Evolutionary conservation across 2,113 vertebrate species (phyloP).

Genomic region (Stercorarius parasiticus): DNA sequence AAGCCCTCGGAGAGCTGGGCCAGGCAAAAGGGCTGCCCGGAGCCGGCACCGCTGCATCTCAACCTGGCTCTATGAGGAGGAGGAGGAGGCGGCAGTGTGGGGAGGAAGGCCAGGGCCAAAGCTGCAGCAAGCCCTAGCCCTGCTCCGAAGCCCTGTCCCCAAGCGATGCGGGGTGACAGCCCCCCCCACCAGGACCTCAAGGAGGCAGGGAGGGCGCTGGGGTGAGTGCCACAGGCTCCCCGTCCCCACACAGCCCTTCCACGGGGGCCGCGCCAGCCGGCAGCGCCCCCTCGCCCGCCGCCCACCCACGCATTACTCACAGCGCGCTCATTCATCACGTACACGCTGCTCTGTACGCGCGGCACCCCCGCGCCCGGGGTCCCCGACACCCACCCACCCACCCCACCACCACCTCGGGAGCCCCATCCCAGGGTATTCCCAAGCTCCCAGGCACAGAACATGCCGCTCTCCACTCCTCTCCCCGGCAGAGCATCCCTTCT

Average conservation of each 20-base stretch:
- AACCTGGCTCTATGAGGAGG: not conserved
- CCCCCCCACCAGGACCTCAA: not conserved
- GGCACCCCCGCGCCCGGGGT: not conserved
- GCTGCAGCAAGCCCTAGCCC: not conserved
- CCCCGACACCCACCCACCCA: not conserved
- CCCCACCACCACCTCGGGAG: not conserved
- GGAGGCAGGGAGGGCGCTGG: fast-evolving
- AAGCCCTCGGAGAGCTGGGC: slow-evolving; percentile 8
- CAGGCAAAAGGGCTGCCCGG: not conserved
- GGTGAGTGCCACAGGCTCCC: not conserved
- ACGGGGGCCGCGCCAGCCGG: not conserved
- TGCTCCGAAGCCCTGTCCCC: not conserved
- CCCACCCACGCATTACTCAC: slow-evolving; percentile 47
- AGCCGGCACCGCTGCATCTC: not conserved
- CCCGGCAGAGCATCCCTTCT: not conserved
- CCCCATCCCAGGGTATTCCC: not conserved
- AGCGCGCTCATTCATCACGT: slow-evolving; percentile 21
- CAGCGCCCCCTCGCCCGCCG: not conserved
- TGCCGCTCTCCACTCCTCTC: not conserved
- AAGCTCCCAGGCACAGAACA: not conserved
- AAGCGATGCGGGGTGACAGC: not conserved
- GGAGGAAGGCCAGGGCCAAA: not conserved
- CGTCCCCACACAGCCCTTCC: not conserved
- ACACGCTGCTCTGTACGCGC: not conserved
- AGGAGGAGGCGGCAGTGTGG: not conserved